A percentile compares a stretch with the other conserved stretches of the same genome.
phyloP scores from a whole-genome alignment of 2,888 invertebrate genomes.

The Lasioglossum vierecki region DNA sequence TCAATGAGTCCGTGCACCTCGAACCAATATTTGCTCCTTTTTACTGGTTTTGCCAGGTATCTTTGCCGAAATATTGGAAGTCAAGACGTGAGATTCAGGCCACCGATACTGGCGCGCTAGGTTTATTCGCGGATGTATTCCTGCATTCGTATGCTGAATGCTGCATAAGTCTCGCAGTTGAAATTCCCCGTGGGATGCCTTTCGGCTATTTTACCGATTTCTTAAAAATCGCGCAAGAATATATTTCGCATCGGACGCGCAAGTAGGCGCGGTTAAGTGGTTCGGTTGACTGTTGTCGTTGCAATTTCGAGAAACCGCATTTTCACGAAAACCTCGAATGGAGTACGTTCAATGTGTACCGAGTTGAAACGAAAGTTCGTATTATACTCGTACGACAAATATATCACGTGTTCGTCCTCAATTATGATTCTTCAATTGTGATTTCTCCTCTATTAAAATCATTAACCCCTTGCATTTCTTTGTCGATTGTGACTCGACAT shows the following conservation, averaged over 20 bases:
- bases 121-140: constrained; percentile 52
- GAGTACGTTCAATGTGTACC: not conserved
- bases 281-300: constrained; percentile 28
- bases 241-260: constrained; percentile 20
- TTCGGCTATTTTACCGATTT: constrained; percentile 53
- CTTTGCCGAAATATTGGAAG: constrained; percentile 59
- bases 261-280: constrained; percentile 36
- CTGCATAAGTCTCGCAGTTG: constrained; percentile 48
- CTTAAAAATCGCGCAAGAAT: constrained; percentile 52
- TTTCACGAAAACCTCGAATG: not conserved
- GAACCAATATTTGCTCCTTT: constrained; percentile 42
- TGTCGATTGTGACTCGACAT: no score
- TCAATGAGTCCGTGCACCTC: constrained; percentile 44
- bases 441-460: no score
- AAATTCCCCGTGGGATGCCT: constrained; percentile 55
- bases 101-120: constrained; percentile 39
- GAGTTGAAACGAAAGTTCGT: not conserved
- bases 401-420: no score
- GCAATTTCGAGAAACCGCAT: not conserved
- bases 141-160: constrained; percentile 55
- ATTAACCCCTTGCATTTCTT: no score
- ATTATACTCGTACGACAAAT: no score
- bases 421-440: no score
- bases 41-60: constrained; percentile 34
- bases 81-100: constrained; percentile 39